Percentiles rank a stretch among this genome's conserved stretches.
Evolutionary conservation across 2,113 vertebrate species (phyloP).

Genomic region (Galemys pyrenaicus): DNA sequence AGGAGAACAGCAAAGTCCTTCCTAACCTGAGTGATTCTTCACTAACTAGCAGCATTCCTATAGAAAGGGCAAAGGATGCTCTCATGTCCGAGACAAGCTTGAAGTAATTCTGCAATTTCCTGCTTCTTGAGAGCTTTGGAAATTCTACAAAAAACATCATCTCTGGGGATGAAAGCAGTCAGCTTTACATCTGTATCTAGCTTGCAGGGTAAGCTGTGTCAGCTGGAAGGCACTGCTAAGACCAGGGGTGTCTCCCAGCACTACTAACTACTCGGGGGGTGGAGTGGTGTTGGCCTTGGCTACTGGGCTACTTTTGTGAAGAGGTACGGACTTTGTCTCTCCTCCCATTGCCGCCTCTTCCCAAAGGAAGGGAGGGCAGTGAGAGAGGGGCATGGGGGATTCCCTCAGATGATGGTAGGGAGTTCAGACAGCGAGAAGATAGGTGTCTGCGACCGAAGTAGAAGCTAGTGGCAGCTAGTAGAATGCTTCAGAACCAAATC

Average conservation of each 20-base stretch:
- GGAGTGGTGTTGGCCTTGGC: neutral
- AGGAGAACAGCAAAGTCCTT: neutral
- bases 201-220: neutral
- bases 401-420: neutral
- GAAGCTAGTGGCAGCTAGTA: neutral
- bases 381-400: neutral
- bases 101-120: neutral
- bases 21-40: neutral
- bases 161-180: neutral
- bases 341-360: fast-evolving
- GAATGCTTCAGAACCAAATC: neutral
- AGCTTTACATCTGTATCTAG: neutral
- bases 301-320: neutral
- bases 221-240: neutral
- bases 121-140: neutral
- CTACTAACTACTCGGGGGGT: neutral
- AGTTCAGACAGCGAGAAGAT: neutral
- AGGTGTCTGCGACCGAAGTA: neutral
- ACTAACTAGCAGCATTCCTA: neutral
- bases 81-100: neutral
- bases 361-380: neutral
- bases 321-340: neutral
- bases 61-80: neutral
- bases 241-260: neutral
- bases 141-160: neutral